Evolutionary conservation across 2,113 vertebrate species (phyloP).

Genomic region (Reinhardtius hippoglossoides): DNA sequence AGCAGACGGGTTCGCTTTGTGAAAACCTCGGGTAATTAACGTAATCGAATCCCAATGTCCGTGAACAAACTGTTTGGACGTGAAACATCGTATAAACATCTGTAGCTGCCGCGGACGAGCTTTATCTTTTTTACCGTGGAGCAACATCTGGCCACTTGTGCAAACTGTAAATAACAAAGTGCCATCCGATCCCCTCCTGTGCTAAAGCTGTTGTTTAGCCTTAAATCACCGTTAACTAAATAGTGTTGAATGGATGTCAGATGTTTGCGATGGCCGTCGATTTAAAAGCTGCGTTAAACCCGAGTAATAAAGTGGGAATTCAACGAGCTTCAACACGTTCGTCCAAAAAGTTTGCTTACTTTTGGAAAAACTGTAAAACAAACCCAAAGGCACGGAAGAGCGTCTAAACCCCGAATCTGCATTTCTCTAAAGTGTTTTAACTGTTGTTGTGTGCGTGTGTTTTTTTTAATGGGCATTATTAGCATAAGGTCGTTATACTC

Average conservation of each 20-base stretch:
- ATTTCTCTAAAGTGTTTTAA: constrained; percentile 31
- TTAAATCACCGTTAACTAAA: constrained; percentile 48
- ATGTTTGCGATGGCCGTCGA: constrained; percentile 36
- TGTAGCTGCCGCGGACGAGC: constrained; percentile 15
- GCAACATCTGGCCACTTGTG: constrained; percentile 8
- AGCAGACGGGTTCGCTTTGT: constrained; percentile 3
- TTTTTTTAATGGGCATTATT: constrained; percentile 31
- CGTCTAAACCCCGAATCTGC: constrained; percentile 39
- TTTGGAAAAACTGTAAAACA: constrained; percentile 54
- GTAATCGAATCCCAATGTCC: not conserved
- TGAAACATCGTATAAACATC: constrained; percentile 49
- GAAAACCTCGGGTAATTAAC: no score
- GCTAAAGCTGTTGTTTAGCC: constrained; percentile 26
- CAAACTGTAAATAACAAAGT: constrained; percentile 39
- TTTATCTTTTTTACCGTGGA: constrained; percentile 19
- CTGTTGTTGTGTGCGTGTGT: not conserved
- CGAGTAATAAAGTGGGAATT: constrained; percentile 49
- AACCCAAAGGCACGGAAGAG: constrained; percentile 55
- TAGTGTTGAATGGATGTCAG: constrained; percentile 46
- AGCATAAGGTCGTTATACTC: constrained; percentile 58
- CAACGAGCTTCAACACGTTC: constrained; percentile 21
- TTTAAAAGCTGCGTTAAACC: constrained; percentile 59
- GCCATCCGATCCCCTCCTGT: constrained; percentile 29
- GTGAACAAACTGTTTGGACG: constrained; percentile 46
- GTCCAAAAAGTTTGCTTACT: constrained; percentile 51